A percentile compares a stretch with the other conserved stretches of the same genome.
phyloP scores from a whole-genome alignment of 2,113 vertebrate genomes.

The Peromyscus maniculatus region DNA sequence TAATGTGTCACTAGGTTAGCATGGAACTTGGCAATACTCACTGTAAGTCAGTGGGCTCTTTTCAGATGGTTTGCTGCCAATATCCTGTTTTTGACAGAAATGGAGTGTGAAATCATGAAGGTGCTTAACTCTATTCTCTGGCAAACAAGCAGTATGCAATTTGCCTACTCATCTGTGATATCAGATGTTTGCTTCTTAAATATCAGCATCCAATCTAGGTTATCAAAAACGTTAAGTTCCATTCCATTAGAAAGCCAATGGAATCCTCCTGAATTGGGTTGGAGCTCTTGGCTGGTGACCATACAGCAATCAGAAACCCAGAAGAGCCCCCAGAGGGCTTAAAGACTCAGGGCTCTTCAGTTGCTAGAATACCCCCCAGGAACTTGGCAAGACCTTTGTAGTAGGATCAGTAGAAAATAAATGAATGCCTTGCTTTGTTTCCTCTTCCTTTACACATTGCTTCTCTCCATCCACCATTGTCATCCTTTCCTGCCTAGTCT shows the following conservation, averaged over 20 bases:
- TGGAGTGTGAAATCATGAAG: slow-evolving; percentile 40
- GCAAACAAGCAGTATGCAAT: slow-evolving; percentile 44
- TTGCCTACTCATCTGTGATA: slow-evolving; percentile 67
- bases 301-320: slow-evolving; percentile 38
- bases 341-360: slow-evolving; percentile 48
- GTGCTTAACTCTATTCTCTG: slow-evolving; percentile 68
- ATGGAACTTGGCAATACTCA: slow-evolving; percentile 33
- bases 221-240: slow-evolving; percentile 48
- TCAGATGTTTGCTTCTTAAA: slow-evolving; percentile 61
- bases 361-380: neutral
- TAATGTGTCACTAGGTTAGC: slow-evolving; percentile 46
- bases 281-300: slow-evolving; percentile 47
- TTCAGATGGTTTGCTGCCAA: slow-evolving; percentile 60
- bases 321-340: neutral
- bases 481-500: neutral
- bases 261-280: slow-evolving; percentile 57
- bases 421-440: slow-evolving; percentile 26
- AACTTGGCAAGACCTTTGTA: slow-evolving; percentile 43
- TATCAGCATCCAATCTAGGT: slow-evolving; percentile 50
- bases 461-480: neutral
- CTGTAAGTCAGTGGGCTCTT: slow-evolving; percentile 37
- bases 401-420: slow-evolving; percentile 37
- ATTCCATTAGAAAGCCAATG: slow-evolving; percentile 54
- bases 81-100: slow-evolving; percentile 73
- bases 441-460: slow-evolving; percentile 14